Percentiles rank a stretch among this genome's conserved stretches.
Conservation (phyloP, 2,113 vertebrate species). For the Anser brachyrhynchus region DNA sequence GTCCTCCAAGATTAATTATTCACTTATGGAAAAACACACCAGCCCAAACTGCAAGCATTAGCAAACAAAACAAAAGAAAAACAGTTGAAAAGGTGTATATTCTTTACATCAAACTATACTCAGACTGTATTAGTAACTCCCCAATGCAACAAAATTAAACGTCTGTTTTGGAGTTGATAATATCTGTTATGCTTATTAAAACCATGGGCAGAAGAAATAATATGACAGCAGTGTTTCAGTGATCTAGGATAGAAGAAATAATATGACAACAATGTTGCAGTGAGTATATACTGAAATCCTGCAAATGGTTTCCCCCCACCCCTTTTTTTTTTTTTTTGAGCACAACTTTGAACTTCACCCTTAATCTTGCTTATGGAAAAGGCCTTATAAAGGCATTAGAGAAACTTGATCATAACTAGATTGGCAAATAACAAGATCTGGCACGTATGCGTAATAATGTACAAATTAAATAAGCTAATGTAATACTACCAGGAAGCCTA, state of each 20-base stretch:
- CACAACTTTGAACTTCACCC: not conserved
- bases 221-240: not conserved
- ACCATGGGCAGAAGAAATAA: not conserved
- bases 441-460: rapidly evolving
- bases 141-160: not conserved
- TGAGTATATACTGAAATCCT: not conserved
- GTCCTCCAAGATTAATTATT: not conserved
- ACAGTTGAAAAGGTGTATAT: not conserved
- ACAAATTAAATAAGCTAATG: not conserved
- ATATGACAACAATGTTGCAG: not conserved
- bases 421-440: not conserved
- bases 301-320: rapidly evolving
- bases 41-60: not conserved
- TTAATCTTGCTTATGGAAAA: not conserved
- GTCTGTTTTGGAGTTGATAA: not conserved
- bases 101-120: not conserved
- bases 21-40: not conserved
- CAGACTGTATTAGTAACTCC: not conserved
- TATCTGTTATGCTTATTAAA: not conserved
- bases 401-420: not conserved
- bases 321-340: not conserved
- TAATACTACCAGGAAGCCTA: not conserved
- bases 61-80: not conserved
- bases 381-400: not conserved
- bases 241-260: not conserved